Evolutionary conservation across 2,113 vertebrate genomes (phyloP).

Genomic region (Aleadryas rufinucha): DNA sequence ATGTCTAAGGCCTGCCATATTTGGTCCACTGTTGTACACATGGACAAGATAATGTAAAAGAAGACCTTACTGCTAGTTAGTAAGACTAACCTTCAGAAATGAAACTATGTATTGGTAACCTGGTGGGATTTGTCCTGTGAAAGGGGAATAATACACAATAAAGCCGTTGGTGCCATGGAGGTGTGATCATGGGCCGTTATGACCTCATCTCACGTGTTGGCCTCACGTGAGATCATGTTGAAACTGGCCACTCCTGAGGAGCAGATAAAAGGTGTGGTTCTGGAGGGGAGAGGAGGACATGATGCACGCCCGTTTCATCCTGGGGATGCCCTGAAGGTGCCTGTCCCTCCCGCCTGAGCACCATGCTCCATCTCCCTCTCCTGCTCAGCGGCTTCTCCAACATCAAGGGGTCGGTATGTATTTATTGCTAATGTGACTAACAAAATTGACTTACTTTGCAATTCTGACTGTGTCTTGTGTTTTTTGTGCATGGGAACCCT

Average conservation of each 20-base stretch:
- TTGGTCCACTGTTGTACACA: rapidly evolving
- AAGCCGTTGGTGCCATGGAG: neutral
- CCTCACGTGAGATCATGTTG: rapidly evolving
- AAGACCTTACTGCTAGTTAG: neutral
- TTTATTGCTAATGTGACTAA: neutral
- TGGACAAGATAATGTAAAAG: neutral
- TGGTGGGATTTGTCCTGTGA: neutral
- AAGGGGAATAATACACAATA: neutral
- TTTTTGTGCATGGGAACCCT: neutral
- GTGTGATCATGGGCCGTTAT: neutral
- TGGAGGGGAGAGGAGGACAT: too few species aligned
- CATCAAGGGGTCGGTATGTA: neutral
- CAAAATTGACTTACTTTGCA: neutral
- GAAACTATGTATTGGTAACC: neutral
- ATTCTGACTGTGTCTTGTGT: neutral
- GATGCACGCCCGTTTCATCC: rapidly evolving
- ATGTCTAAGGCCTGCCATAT: neutral
- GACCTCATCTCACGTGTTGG: rapidly evolving
- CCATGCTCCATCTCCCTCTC: neutral
- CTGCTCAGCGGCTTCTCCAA: rapidly evolving
- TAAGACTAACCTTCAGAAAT: neutral
- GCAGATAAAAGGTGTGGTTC: neutral
- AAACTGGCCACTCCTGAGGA: neutral
- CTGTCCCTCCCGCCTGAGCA: neutral
- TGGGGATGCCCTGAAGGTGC: neutral